Conservation (phyloP, 1,140 invertebrate genomes). For the Nephotettix cincticeps region DNA sequence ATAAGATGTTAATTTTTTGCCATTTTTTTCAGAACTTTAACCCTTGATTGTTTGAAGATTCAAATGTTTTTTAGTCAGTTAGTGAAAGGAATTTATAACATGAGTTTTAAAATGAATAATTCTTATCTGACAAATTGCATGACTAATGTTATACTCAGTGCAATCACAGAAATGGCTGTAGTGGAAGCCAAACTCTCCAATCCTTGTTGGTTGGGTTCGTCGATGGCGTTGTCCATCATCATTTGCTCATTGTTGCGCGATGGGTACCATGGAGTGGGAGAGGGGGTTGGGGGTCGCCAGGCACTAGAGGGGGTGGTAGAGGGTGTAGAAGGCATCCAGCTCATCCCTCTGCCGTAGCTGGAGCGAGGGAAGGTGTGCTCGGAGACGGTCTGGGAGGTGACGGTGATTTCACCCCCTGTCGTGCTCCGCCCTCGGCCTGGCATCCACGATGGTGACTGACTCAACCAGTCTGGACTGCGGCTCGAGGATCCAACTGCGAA, state of each 20-base stretch:
- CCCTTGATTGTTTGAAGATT: too few relatives aligned
- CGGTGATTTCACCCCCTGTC: not conserved
- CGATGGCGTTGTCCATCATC: slow-evolving; percentile 54
- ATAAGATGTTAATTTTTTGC: too few relatives aligned
- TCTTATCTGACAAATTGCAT: not conserved
- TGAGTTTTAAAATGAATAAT: too few relatives aligned
- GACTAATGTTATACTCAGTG: not conserved
- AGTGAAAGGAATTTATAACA: too few relatives aligned
- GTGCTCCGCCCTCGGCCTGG: slow-evolving; percentile 35
- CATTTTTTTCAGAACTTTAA: too few relatives aligned
- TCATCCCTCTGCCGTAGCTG: slow-evolving; percentile 51
- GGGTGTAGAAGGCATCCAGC: slow-evolving; percentile 43
- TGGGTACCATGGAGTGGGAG: slow-evolving; percentile 43
- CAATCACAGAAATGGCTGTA: not conserved
- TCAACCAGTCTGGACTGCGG: not conserved
- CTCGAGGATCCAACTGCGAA: not conserved
- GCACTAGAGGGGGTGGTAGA: slow-evolving; percentile 34
- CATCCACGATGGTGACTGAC: slow-evolving; percentile 31
- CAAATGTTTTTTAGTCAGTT: too few relatives aligned
- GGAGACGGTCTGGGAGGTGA: slow-evolving; percentile 2
- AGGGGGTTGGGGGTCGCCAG: slow-evolving; percentile 43
- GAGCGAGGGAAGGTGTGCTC: slow-evolving; percentile 32
- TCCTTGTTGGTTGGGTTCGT: slow-evolving; percentile 61
- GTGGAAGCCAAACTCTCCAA: slow-evolving; percentile 37
- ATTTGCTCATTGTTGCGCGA: slow-evolving; percentile 47